Conservation (phyloP, 2,888 invertebrate genomes). For the Onchidella celtica region DNA sequence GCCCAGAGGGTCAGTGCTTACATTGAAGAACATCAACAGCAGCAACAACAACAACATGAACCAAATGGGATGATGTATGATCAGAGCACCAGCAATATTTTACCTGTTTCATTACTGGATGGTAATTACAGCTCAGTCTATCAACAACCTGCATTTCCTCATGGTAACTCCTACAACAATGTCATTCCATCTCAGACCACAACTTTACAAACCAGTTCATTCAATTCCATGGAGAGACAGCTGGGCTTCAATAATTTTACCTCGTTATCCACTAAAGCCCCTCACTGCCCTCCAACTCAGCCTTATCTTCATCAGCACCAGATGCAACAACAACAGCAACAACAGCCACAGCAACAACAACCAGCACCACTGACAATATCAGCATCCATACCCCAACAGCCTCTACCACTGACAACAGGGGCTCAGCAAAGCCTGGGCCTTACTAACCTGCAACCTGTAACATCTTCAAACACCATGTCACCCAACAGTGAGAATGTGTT, state of each 20-base stretch:
- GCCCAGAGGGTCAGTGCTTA: conserved; percentile 11
- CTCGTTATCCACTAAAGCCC: background rate
- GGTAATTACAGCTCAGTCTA: background rate
- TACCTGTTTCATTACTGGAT: background rate
- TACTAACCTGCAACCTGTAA: background rate
- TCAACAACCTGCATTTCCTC: conserved; percentile 8
- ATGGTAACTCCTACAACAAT: conserved; percentile 20
- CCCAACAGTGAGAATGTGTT: conserved; percentile 34
- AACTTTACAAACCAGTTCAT: background rate
- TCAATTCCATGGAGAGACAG: conserved; percentile 8
- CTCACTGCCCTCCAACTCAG: background rate
- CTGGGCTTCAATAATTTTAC: background rate
- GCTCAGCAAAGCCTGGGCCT: background rate
- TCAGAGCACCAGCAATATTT: background rate
- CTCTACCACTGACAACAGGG: background rate
- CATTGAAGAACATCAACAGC: conserved; percentile 17
- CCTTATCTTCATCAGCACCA: conserved; percentile 13
- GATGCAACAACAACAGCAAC: background rate
- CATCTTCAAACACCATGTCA: background rate
- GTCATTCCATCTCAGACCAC: background rate
- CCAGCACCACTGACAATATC: conserved; percentile 5
- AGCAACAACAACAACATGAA: conserved; percentile 8
- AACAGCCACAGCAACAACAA: conserved; percentile 11
- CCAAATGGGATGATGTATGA: background rate
- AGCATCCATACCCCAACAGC: background rate